Percentiles rank a stretch among this genome's conserved stretches.
These are phyloP conservation scores for Isichthys henryi DNA, from an alignment of 2,113 vertebrate genomes.

Conservation along the genomic window DNA sequence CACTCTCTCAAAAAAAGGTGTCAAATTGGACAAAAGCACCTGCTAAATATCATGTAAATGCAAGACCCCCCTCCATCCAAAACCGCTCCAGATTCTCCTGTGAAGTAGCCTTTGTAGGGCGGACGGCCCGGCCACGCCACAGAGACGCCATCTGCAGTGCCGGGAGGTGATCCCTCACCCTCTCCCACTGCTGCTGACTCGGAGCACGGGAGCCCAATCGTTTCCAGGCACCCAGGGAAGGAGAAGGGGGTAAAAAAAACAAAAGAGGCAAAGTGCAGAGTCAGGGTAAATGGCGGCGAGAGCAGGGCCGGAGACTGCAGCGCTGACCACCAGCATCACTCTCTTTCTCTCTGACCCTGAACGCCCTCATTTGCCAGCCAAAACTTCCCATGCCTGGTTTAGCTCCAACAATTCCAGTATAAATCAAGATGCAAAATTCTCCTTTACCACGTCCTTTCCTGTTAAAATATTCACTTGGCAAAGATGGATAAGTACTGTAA, in stretches of 20 bases:
- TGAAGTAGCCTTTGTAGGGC: background rate
- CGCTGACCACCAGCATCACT: background rate
- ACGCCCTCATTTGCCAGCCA: background rate
- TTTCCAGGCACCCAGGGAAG: slow-evolving; percentile 11
- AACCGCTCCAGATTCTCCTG: background rate
- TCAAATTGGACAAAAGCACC: background rate
- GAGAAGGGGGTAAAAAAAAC: background rate
- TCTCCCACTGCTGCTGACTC: background rate
- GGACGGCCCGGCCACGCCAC: background rate
- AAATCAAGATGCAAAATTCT: background rate
- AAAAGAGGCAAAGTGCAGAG: background rate
- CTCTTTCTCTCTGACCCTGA: background rate
- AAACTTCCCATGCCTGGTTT: background rate
- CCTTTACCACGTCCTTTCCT: background rate
- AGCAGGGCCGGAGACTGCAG: background rate
- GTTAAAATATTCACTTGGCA: background rate
- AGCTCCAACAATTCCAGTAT: background rate
- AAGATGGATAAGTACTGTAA: background rate
- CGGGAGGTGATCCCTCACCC: background rate
- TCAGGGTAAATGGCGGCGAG: background rate
- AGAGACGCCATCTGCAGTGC: slow-evolving; percentile 18
- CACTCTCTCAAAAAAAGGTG: background rate
- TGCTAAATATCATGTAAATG: background rate
- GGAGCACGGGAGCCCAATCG: slow-evolving; percentile 8
- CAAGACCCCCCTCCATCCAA: background rate